Conservation (phyloP, 2,113 vertebrate genomes). For the Salminus brasiliensis region DNA sequence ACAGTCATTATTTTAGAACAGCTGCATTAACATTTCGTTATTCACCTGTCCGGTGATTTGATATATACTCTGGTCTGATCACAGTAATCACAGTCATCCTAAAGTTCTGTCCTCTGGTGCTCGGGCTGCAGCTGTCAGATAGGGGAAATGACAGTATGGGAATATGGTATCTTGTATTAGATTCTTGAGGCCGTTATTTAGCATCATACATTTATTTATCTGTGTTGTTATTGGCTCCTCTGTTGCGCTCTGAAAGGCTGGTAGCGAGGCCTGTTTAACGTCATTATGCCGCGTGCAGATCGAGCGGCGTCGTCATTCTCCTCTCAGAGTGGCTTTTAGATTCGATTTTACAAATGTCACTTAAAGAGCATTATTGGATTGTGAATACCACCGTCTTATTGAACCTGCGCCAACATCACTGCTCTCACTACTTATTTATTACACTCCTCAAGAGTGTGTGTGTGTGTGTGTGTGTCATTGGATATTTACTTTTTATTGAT, state of each 20-base stretch:
- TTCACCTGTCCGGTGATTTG: too few species aligned
- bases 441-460: slow-evolving; percentile 20
- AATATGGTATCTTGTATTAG: slow-evolving; percentile 31
- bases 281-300: slow-evolving; percentile 19
- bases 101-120: neutral
- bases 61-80: too few species aligned
- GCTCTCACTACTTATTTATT: slow-evolving; percentile 35
- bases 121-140: too few species aligned
- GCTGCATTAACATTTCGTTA: too few species aligned
- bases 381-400: slow-evolving; percentile 39
- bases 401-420: slow-evolving; percentile 32
- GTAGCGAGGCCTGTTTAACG: slow-evolving; percentile 29
- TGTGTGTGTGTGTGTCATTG: slow-evolving; percentile 37
- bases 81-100: too few species aligned
- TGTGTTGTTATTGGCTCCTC: slow-evolving; percentile 39
- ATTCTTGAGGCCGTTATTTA: neutral
- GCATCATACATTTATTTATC: slow-evolving; percentile 15
- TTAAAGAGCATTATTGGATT: slow-evolving; percentile 55
- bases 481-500: too few species aligned
- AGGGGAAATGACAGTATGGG: too few species aligned
- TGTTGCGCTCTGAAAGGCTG: slow-evolving; percentile 36
- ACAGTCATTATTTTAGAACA: too few species aligned
- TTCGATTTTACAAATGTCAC: slow-evolving; percentile 56
- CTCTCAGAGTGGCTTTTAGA: slow-evolving; percentile 49
- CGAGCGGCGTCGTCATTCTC: slow-evolving; percentile 45